Evolutionary conservation across 2,888 invertebrate genomes (phyloP), one percentile per base, ranked within the genome.

Genomic region (Hypena proboscidalis): DNA sequence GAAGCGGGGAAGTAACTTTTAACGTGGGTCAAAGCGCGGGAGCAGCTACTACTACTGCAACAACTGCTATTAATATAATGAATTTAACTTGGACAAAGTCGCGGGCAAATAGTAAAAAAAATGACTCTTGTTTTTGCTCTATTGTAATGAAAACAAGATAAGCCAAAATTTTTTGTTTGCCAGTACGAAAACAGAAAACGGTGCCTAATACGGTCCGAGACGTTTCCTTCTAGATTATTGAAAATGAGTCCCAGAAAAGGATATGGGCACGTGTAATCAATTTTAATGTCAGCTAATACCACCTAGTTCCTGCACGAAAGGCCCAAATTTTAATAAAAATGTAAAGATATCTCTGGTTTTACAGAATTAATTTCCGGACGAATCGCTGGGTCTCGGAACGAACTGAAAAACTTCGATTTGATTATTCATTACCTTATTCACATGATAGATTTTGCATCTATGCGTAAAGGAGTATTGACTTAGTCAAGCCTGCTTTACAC

Each of bases 201-300:
- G 7, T 9, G 25, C 47, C 49, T 46, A 58, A 62, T 49, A 58
- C 27, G 41, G 46, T 58, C 47, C 26, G 14, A 46, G 8, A 43
- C 38, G 49, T 59, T 44, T 43, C 36, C 31, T 54, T 59, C 54
- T 62, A 58, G 48, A 54, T 62, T 59, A 27, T 26, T 39, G 41
- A 54, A 58, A 54, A 59, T 53, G 54, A 62, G 49, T 62, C 45
- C 40, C 42, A 31, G 40, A 59, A 59, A 62, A 54, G 40, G 59
- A 46, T 34, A 57, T 58, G 49, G 36, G 46, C 61, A 60, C 52
- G 41, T 62, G 43, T 41, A 59, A 59, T 59, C 49, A 59, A 54
- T 59, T 58, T 59, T 53, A 58, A 49, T 54, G 58, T 49, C 39
- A 46, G 27, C 46, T 46, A 54, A 58, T 58, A 54, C 39, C 29